Percentiles rank a stretch among this genome's conserved stretches.
Conservation (phyloP, 2,113 vertebrate species). For the Catagonus wagneri region DNA sequence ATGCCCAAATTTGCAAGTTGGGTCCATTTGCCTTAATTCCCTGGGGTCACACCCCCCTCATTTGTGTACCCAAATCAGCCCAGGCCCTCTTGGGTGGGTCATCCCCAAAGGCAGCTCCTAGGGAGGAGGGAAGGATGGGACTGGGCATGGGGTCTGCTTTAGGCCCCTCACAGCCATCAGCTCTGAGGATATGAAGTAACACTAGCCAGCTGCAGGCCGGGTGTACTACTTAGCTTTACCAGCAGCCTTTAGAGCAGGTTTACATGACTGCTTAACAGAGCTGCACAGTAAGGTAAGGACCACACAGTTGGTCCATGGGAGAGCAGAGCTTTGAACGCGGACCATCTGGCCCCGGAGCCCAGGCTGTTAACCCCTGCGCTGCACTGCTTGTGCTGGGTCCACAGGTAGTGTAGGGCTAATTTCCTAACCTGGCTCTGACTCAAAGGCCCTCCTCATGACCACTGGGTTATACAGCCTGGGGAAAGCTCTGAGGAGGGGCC, state of each 20-base stretch:
- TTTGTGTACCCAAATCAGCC: constrained; percentile 71
- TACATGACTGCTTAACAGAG: background rate
- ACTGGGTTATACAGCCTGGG: background rate
- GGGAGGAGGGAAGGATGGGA: background rate
- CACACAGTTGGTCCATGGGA: background rate
- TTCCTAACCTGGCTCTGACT: background rate
- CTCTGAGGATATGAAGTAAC: background rate
- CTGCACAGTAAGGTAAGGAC: background rate
- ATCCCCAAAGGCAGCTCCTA: background rate
- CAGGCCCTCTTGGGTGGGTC: background rate
- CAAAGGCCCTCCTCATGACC: background rate
- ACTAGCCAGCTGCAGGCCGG: background rate
- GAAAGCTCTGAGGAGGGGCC: background rate
- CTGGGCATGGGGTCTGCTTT: background rate
- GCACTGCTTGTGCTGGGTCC: background rate
- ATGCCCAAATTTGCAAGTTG: constrained; percentile 74
- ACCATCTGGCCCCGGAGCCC: background rate
- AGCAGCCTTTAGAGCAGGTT: background rate
- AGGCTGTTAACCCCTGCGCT: background rate
- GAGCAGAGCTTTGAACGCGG: background rate
- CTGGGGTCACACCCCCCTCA: background rate
- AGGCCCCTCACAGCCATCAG: background rate
- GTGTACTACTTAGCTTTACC: background rate
- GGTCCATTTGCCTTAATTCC: constrained; percentile 62
- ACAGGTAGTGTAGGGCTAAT: background rate